phyloP scores from a whole-genome alignment of 1,140 invertebrate species.

The Papilio polyxenes region DNA sequence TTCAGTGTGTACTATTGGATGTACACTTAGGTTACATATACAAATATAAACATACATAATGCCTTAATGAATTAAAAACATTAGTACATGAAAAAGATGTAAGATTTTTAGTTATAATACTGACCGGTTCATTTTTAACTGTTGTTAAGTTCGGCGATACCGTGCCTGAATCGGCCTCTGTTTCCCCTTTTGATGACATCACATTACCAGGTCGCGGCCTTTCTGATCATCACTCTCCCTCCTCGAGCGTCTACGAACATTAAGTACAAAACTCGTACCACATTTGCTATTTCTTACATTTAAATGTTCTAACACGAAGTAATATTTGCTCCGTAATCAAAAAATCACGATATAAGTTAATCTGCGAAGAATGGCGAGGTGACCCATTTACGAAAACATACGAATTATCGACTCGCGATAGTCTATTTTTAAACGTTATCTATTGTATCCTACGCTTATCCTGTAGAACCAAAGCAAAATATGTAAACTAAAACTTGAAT shows the following conservation, averaged over 20 bases:
- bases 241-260: slow-evolving; percentile 61
- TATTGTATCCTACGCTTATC: slow-evolving; percentile 58
- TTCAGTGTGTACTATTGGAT: not conserved
- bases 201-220: slow-evolving; percentile 75
- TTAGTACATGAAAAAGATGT: not conserved
- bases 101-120: slow-evolving; percentile 44
- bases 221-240: slow-evolving; percentile 77
- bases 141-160: slow-evolving; percentile 75
- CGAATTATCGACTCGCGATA: slow-evolving; percentile 75
- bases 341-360: slow-evolving; percentile 46
- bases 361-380: slow-evolving; percentile 77
- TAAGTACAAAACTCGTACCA: slow-evolving; percentile 58
- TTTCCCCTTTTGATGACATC: slow-evolving; percentile 81
- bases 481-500: slow-evolving; percentile 60
- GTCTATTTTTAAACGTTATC: slow-evolving; percentile 72
- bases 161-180: slow-evolving; percentile 80
- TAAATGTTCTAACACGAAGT: slow-evolving; percentile 39
- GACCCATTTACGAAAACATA: slow-evolving; percentile 80
- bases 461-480: slow-evolving; percentile 49
- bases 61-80: not conserved
- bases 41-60: slow-evolving; percentile 17
- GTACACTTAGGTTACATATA: not conserved
- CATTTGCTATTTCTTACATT: slow-evolving; percentile 42
- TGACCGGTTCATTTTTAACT: slow-evolving; percentile 80
- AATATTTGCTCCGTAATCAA: slow-evolving; percentile 38